Evolutionary conservation across 2,113 vertebrate species (phyloP).

Genomic region (Macquaria ambigua): DNA sequence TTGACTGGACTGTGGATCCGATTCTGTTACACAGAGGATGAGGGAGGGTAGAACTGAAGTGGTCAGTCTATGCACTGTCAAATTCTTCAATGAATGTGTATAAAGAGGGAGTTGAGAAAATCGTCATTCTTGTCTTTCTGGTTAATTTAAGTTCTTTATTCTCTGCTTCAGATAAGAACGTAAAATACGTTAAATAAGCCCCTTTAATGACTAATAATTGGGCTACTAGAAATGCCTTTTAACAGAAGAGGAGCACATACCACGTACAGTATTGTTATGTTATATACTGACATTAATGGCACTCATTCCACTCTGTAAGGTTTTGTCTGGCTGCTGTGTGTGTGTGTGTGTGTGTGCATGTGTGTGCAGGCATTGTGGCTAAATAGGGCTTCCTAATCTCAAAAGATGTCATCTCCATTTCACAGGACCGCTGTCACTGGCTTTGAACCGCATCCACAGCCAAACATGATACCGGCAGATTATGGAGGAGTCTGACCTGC

Average conservation of each 20-base stretch:
- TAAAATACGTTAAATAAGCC: background rate
- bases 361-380: slow-evolving; percentile 53
- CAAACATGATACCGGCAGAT: slow-evolving; percentile 60
- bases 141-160: background rate
- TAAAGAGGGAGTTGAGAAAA: background rate
- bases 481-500: slow-evolving; percentile 46
- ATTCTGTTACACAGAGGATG: background rate
- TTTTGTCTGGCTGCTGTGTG: background rate
- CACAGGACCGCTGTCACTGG: slow-evolving; percentile 32
- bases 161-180: background rate
- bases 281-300: background rate
- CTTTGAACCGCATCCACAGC: slow-evolving; percentile 44
- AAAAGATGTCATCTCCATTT: slow-evolving; percentile 67
- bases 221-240: background rate
- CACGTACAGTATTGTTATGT: no score
- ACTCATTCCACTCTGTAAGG: slow-evolving; percentile 6
- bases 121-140: background rate
- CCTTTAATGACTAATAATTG: background rate
- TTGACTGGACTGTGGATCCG: background rate
- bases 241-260: background rate
- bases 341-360: slow-evolving; percentile 1
- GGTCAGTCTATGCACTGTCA: background rate
- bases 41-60: background rate
- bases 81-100: background rate
- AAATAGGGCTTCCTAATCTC: slow-evolving; percentile 74